Conservation (phyloP, 2,888 invertebrate species). For the Leptothorax acervorum region DNA sequence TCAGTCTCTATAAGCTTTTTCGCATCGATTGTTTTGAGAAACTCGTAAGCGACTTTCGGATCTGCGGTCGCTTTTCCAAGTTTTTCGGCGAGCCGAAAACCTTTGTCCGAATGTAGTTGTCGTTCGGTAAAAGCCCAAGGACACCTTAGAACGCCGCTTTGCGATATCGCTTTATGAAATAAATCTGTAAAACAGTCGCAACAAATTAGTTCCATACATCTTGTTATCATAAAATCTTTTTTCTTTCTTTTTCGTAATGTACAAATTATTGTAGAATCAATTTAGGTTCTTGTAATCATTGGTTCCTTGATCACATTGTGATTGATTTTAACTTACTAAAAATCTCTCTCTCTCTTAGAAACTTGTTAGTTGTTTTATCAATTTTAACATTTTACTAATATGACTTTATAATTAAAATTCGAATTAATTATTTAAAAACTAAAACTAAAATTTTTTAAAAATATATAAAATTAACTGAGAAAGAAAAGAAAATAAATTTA, state of each 20-base stretch:
- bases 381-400: neutral
- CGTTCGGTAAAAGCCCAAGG: neutral
- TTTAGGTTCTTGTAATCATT: neutral
- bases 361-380: neutral
- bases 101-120: conserved; percentile 54
- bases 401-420: neutral
- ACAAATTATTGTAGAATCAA: neutral
- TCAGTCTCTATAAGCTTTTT: conserved; percentile 68
- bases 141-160: conserved; percentile 76
- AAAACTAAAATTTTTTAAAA: neutral
- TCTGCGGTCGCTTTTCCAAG: conserved; percentile 75
- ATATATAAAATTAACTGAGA: neutral
- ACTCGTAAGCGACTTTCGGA: conserved; percentile 74
- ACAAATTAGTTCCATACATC: neutral
- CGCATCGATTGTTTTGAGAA: conserved; percentile 74
- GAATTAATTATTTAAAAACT: neutral
- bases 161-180: conserved; percentile 80
- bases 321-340: neutral
- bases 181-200: conserved; percentile 70
- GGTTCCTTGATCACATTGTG: neutral
- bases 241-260: neutral
- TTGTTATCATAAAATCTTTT: neutral
- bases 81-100: conserved; percentile 67
- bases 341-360: neutral
- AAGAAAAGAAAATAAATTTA: neutral